phyloP scores from a whole-genome alignment of 2,888 invertebrate genomes.

The Coenonympha arcania region DNA sequence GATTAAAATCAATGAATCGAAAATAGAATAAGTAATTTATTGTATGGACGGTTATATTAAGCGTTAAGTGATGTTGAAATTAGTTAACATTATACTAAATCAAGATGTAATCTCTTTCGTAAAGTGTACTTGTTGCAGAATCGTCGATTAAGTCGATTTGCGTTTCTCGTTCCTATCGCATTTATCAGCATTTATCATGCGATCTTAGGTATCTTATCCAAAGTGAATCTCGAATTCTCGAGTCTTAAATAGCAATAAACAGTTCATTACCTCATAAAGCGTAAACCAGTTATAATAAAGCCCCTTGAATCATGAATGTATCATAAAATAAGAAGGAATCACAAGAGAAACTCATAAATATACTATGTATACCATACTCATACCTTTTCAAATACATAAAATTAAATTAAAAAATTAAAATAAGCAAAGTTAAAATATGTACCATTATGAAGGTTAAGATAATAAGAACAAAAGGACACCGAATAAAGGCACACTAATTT shows the following conservation, averaged over 20 bases:
- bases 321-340: not conserved
- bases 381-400: no score
- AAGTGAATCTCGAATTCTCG: constrained; percentile 15
- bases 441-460: not conserved
- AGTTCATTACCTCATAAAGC: constrained; percentile 7
- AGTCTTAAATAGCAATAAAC: constrained; percentile 7
- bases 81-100: not conserved
- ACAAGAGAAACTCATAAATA: not conserved
- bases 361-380: not conserved
- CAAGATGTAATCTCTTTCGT: not conserved
- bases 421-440: not conserved
- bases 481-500: constrained; percentile 7
- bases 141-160: constrained; percentile 33
- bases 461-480: constrained; percentile 8
- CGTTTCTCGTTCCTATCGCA: constrained; percentile 32
- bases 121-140: not conserved
- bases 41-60: not conserved
- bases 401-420: no score
- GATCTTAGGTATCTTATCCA: constrained; percentile 44
- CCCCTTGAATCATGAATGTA: constrained; percentile 2
- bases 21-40: not conserved
- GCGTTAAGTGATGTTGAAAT: not conserved
- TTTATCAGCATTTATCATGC: constrained; percentile 44
- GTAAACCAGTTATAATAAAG: constrained; percentile 4
- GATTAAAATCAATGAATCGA: not conserved